phyloP scores from a whole-genome alignment of 2,888 invertebrate species.

The Stenurella melanura region DNA sequence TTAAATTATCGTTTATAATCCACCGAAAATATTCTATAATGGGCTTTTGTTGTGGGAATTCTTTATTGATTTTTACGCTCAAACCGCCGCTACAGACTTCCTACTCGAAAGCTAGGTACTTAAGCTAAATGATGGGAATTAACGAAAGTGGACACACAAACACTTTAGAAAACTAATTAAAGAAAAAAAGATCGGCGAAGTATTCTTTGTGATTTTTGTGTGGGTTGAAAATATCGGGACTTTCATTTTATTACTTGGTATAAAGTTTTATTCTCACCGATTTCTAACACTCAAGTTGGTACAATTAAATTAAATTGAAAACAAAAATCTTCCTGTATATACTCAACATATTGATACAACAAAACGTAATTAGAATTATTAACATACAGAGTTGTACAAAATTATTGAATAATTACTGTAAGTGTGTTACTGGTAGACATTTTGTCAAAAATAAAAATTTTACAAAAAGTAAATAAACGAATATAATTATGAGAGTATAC shows the following conservation, averaged over 20 bases:
- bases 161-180: slow-evolving; percentile 24
- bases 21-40: slow-evolving; percentile 8
- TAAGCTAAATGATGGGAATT: slow-evolving; percentile 24
- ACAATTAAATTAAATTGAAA: too few relatives aligned
- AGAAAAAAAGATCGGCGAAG: slow-evolving; percentile 8
- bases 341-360: too few relatives aligned
- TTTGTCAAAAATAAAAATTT: too few relatives aligned
- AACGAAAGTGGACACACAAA: slow-evolving; percentile 26
- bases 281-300: not conserved
- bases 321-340: too few relatives aligned
- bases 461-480: too few relatives aligned
- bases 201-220: slow-evolving; percentile 5
- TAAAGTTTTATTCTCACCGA: not conserved
- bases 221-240: not conserved
- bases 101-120: slow-evolving; percentile 20
- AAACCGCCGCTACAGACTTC: not conserved
- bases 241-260: not conserved
- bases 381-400: too few relatives aligned
- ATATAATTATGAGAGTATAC: too few relatives aligned
- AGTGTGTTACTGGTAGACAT: too few relatives aligned
- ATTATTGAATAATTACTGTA: too few relatives aligned
- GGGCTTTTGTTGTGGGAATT: slow-evolving; percentile 9
- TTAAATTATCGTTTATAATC: slow-evolving; percentile 23
- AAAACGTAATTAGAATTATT: too few relatives aligned
- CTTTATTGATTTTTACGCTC: slow-evolving; percentile 30